phyloP scores from a whole-genome alignment of 2,888 invertebrate genomes.

The Biston betularia region DNA sequence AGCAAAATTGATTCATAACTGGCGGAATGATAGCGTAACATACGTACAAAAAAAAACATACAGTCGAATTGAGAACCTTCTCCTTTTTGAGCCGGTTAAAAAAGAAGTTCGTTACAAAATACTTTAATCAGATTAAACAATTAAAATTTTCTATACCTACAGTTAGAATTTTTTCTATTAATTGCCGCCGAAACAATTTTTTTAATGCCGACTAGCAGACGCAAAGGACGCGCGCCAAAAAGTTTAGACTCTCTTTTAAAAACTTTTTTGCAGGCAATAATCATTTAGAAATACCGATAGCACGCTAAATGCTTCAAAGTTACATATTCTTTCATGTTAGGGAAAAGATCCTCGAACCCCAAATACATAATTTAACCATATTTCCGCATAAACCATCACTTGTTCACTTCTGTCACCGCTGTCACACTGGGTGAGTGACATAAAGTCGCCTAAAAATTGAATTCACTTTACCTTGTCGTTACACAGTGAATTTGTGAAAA shows the following conservation, averaged over 20 bases:
- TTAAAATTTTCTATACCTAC: too few species aligned
- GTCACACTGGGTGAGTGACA: slow-evolving; percentile 2
- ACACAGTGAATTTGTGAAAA: not conserved
- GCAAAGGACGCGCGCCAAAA: not conserved
- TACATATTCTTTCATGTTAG: not conserved
- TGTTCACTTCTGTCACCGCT: not conserved
- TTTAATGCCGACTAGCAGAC: not conserved
- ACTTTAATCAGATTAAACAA: too few species aligned
- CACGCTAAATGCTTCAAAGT: not conserved
- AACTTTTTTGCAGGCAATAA: too few species aligned
- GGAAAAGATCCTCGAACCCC: not conserved
- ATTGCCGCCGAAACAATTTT: not conserved
- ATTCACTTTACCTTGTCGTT: slow-evolving; percentile 3
- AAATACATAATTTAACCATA: not conserved
- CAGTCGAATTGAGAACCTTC: too few species aligned
- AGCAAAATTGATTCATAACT: too few species aligned
- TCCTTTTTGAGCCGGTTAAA: too few species aligned
- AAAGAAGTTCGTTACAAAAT: too few species aligned
- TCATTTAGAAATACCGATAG: not conserved
- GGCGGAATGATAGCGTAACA: too few species aligned
- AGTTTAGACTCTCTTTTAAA: too few species aligned
- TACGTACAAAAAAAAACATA: too few species aligned
- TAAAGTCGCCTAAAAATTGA: slow-evolving; percentile 6
- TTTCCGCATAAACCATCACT: not conserved
- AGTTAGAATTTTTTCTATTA: too few species aligned